Percentiles rank a stretch among this genome's conserved stretches.
phyloP scores from a whole-genome alignment of 2,888 invertebrate species.

The Lochmaea capreae region DNA sequence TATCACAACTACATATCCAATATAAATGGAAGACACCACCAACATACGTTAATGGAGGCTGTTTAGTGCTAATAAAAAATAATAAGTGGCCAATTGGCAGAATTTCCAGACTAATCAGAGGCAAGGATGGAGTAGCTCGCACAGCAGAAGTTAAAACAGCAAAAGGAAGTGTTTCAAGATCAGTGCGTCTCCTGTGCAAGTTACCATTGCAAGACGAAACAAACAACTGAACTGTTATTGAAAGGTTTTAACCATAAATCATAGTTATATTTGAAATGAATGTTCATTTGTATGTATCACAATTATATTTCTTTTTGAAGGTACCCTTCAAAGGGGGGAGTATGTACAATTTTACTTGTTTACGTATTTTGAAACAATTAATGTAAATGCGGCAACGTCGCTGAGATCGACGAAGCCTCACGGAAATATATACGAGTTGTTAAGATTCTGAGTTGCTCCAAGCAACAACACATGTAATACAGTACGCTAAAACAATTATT shows the following conservation, averaged over 20 bases:
- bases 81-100: not conserved
- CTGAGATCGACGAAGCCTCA: too few relatives aligned
- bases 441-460: too few relatives aligned
- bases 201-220: not conserved
- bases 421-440: too few relatives aligned
- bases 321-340: not conserved
- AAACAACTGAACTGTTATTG: too few relatives aligned
- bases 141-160: not conserved
- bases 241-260: too few relatives aligned
- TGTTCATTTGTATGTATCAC: too few relatives aligned
- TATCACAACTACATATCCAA: not conserved
- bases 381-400: not conserved
- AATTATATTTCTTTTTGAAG: not conserved
- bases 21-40: not conserved
- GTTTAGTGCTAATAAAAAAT: not conserved
- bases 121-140: not conserved
- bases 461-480: too few relatives aligned
- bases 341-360: not conserved
- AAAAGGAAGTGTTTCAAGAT: not conserved
- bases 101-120: not conserved
- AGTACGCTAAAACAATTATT: too few relatives aligned
- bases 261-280: too few relatives aligned
- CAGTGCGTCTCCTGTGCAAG: not conserved
- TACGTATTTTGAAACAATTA: not conserved
- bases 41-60: not conserved